Evolutionary conservation across 2,797 vertebrate genomes (phyloP).

Genomic region (Nothura maculosa): DNA sequence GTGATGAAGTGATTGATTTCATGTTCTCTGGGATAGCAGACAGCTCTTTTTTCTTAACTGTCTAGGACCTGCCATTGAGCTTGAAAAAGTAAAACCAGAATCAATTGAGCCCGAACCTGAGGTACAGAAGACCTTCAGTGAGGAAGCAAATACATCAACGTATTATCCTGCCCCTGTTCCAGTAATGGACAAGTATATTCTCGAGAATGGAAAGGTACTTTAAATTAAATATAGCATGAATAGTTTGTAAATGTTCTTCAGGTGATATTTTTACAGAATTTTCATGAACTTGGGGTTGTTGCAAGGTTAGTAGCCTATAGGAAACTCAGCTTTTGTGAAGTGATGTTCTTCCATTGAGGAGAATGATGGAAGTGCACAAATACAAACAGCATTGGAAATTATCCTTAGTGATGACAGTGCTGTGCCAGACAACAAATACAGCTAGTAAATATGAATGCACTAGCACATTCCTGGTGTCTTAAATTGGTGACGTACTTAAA

Average conservation of each 20-base stretch:
- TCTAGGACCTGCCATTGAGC: slow-evolving; percentile 86
- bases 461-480: background rate
- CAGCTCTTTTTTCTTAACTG: slow-evolving; percentile 84
- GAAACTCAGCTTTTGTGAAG: background rate
- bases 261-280: slow-evolving; percentile 22
- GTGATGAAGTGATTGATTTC: slow-evolving; percentile 73
- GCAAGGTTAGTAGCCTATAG: background rate
- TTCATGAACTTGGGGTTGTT: background rate
- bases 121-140: slow-evolving; percentile 84
- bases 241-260: slow-evolving; percentile 34
- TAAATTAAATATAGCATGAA: slow-evolving; percentile 66
- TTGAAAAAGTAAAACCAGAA: slow-evolving; percentile 86
- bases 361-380: background rate
- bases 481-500: background rate
- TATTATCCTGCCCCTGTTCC: slow-evolving; percentile 85
- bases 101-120: slow-evolving; percentile 84
- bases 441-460: background rate
- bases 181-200: slow-evolving; percentile 89
- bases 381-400: background rate
- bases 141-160: slow-evolving; percentile 87
- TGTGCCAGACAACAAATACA: background rate
- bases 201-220: slow-evolving; percentile 89
- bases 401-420: background rate
- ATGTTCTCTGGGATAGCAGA: slow-evolving; percentile 81
- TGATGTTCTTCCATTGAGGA: background rate